Conservation (phyloP, 2,888 invertebrate genomes). For the Cryptocephalus primarius region DNA sequence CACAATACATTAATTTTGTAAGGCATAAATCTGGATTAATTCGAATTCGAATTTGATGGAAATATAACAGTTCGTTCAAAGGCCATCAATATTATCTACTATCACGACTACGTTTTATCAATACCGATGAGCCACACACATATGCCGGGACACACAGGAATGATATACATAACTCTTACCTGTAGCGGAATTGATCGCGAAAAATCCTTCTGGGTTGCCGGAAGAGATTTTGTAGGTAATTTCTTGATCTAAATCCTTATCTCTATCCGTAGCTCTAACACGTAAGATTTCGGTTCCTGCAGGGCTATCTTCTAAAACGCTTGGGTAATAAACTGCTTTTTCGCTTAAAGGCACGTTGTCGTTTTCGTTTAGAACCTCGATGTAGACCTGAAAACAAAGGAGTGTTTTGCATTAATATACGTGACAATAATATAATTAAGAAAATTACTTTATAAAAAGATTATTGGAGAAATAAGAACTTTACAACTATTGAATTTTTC, state of each 20-base stretch:
- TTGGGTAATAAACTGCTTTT: slow-evolving; percentile 75
- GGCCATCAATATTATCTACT: too few species aligned
- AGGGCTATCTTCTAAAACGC: slow-evolving; percentile 69
- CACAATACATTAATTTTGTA: too few species aligned
- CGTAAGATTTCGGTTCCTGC: slow-evolving; percentile 61
- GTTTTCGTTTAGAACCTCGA: slow-evolving; percentile 83
- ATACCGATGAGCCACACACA: too few species aligned
- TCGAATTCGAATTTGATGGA: too few species aligned
- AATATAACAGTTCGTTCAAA: too few species aligned
- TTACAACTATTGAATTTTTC: too few species aligned
- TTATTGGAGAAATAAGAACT: too few species aligned
- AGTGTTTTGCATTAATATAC: not conserved
- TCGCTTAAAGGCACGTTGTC: slow-evolving; percentile 89
- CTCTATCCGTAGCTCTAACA: slow-evolving; percentile 70
- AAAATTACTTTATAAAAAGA: too few species aligned
- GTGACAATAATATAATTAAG: not conserved
- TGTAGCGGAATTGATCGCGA: slow-evolving; percentile 71
- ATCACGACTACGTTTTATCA: too few species aligned
- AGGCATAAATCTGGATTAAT: too few species aligned
- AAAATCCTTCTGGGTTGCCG: slow-evolving; percentile 87
- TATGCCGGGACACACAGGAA: too few species aligned
- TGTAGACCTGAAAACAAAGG: slow-evolving; percentile 50
- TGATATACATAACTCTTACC: slow-evolving; percentile 44
- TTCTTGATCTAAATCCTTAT: slow-evolving; percentile 54
- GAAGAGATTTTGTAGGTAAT: slow-evolving; percentile 76